A percentile compares a stretch with the other conserved stretches of the same genome.
phyloP scores from a whole-genome alignment of 1,140 invertebrate species.

The Rhagoletis pomonella region DNA sequence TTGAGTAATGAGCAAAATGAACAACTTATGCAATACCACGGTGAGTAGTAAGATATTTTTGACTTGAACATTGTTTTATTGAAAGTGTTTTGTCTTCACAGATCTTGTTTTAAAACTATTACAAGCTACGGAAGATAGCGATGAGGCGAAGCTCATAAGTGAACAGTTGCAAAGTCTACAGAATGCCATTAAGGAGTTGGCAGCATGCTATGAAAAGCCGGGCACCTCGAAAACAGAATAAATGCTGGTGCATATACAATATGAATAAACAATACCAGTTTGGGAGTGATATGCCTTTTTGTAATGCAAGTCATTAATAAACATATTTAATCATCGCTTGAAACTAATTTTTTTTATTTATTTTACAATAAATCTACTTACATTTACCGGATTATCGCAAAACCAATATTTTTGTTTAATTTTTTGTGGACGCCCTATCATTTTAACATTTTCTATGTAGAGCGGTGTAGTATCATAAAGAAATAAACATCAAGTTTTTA shows the following conservation, averaged over 20 bases:
- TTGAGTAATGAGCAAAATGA: constrained; percentile 80
- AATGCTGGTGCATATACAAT: not conserved
- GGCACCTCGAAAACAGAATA: constrained; percentile 68
- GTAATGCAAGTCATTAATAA: not conserved
- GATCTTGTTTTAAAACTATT: constrained; percentile 81
- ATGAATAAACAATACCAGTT: not conserved
- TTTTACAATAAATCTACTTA: not conserved
- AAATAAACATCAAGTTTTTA: too few species aligned
- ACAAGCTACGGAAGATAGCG: constrained; percentile 71
- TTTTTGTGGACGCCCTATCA: too few species aligned
- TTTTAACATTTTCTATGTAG: too few species aligned
- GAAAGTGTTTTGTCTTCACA: constrained; percentile 59
- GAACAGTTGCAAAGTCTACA: constrained; percentile 71
- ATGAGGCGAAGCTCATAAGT: constrained; percentile 73
- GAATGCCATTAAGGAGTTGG: constrained; percentile 76
- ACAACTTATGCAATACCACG: constrained; percentile 84
- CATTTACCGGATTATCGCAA: not conserved
- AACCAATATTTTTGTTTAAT: too few species aligned
- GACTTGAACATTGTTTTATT: not conserved
- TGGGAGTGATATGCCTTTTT: not conserved
- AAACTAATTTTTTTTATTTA: not conserved
- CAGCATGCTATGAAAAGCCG: constrained; percentile 76
- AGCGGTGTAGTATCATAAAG: too few species aligned
- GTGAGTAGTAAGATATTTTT: constrained; percentile 74
- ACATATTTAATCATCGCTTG: not conserved